Evolutionary conservation across 2,888 invertebrate species (phyloP), one percentile per base, ranked within the genome.

Genomic region (Torymus texanus): DNA sequence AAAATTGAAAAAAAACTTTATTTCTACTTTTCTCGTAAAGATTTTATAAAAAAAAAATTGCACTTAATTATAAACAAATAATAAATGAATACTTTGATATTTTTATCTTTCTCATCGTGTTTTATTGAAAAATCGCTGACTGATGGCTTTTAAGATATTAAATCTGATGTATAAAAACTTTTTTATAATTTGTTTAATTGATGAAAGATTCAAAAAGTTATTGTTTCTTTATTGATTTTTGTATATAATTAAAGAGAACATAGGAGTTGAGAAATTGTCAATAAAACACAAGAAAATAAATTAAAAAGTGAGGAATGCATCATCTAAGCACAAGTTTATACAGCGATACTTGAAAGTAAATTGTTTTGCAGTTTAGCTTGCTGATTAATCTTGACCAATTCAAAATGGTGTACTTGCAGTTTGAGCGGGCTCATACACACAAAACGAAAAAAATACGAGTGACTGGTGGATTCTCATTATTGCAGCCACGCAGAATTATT

Each of bases 311-410:
- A 79, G 75, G 67, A 79, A 80, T 77, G 80, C 63, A 66, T 74
- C 75, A 70, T 62, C 56, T 68, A 62, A 68, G 16, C n/a, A 66
- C 29, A 63, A 51, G 68, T 70, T 77, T 72, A 66, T 71, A 58
- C 70, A 63, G 71, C 65, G 29, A 71, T 8, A 72, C 58, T 59
- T 61, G 50, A 72, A 78, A 66, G 59, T 78, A 18, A 21, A 66
- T 29, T 66, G 67, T 63, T 21, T 21, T 59, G 24, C 51, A 50
- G 59, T 71, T 11, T 72, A n/a, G 72, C 66, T 63, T 41, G 55
- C 59, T 77, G 67, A 76, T 65, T 77, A 70, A 80, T 58, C 53
- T 65, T 74, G 66, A 77, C 73, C 80, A 78, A 74, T 62, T 74
- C 41, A 65, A 58, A 56, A 65, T 4, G 11, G 29, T 56, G 29